A percentile compares a stretch with the other conserved stretches of the same genome.
Conservation (phyloP, 2,113 vertebrate species). For the Syngnathoides biaculeatus region DNA sequence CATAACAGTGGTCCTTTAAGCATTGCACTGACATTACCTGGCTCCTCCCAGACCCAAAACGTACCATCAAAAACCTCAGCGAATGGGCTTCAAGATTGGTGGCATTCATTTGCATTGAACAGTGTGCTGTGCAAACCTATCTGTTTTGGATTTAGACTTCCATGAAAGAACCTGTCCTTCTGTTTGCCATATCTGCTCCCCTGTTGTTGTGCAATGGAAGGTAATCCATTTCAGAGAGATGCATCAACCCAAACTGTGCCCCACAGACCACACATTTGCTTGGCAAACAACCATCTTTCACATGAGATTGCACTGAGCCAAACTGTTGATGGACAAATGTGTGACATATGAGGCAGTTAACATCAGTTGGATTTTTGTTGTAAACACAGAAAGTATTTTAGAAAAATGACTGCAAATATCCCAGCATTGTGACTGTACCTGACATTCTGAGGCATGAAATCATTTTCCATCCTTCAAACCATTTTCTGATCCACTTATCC, state of each 20-base stretch:
- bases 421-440: constrained; percentile 30
- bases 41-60: constrained; percentile 30
- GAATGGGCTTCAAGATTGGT: constrained; percentile 40
- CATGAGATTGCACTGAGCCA: constrained; percentile 37
- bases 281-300: constrained; percentile 40
- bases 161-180: constrained; percentile 44
- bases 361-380: constrained; percentile 57
- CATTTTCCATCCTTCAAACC: neutral
- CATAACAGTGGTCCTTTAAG: no score
- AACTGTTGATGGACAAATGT: constrained; percentile 56
- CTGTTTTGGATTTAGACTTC: constrained; percentile 47
- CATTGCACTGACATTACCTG: constrained; percentile 4
- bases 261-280: constrained; percentile 42
- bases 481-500: no score
- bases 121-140: constrained; percentile 15
- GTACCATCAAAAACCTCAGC: constrained; percentile 17
- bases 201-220: constrained; percentile 47
- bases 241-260: neutral
- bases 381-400: constrained; percentile 47
- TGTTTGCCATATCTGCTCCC: constrained; percentile 39
- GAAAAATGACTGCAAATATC: constrained; percentile 35
- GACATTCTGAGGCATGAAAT: neutral
- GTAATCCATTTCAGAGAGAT: constrained; percentile 52
- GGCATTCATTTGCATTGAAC: constrained; percentile 34
- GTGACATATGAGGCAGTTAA: constrained; percentile 43